These are phyloP conservation scores for Rhinichthys klamathensis DNA, from an alignment of 2,113 vertebrate genomes.

Conservation along the genomic window DNA sequence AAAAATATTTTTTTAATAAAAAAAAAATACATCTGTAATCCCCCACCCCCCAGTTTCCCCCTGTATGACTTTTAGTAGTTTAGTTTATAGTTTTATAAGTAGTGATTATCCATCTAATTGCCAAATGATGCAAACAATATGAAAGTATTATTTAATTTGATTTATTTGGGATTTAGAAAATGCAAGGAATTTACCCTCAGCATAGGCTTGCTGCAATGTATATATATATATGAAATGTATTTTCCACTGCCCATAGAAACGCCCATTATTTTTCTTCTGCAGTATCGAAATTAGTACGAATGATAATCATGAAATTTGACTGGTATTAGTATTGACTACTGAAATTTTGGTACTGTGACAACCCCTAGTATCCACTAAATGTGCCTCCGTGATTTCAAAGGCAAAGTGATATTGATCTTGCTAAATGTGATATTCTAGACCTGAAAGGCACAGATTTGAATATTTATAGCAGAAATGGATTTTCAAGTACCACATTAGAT, in stretches of 20 bases:
- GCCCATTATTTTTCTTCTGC: background rate
- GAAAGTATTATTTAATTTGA: too few species aligned
- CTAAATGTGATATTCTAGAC: constrained; percentile 53
- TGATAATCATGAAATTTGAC: constrained; percentile 4
- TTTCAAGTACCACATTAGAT: constrained; percentile 57
- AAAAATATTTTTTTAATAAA: background rate
- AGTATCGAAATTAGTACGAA: background rate
- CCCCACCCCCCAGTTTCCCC: background rate
- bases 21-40: background rate
- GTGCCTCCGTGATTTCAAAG: constrained; percentile 54
- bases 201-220: too few species aligned
- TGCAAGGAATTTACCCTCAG: too few species aligned
- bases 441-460: constrained; percentile 54
- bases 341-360: constrained; percentile 38
- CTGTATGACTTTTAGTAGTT: background rate
- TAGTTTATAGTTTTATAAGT: too few species aligned
- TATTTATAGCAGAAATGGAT: constrained; percentile 55
- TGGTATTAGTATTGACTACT: constrained; percentile 7
- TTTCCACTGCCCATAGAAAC: background rate
- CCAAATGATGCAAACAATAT: background rate
- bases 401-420: constrained; percentile 60
- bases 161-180: too few species aligned
- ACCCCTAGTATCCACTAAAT: constrained; percentile 42
- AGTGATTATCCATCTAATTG: background rate
- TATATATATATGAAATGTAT: too few species aligned